A percentile compares a stretch with the other conserved stretches of the same genome.
Conservation (phyloP, 2,113 vertebrate genomes). For the Macrotis lagotis region DNA sequence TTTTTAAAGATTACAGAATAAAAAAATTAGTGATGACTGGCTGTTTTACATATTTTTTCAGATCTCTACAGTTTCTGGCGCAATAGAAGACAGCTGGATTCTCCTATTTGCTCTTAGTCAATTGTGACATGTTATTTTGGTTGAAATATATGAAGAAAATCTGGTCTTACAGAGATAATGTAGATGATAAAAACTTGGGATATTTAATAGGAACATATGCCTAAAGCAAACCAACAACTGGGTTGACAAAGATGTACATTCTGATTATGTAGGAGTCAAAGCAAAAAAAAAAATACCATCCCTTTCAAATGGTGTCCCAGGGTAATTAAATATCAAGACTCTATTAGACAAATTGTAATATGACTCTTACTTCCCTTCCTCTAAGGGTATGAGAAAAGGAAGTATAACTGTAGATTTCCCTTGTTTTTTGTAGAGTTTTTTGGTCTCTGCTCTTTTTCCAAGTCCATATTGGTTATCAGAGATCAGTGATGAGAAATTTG, state of each 20-base stretch:
- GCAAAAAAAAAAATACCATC: neutral
- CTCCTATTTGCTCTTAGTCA: neutral
- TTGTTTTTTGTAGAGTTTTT: neutral
- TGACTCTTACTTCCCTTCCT: neutral
- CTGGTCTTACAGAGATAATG: neutral
- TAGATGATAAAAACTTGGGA: neutral
- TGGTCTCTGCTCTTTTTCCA: too few species aligned
- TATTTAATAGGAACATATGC: neutral
- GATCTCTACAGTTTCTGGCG: neutral
- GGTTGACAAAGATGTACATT: neutral
- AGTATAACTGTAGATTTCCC: neutral
- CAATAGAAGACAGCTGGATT: neutral
- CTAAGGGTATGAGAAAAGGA: neutral
- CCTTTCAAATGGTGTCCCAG: neutral
- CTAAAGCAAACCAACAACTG: neutral
- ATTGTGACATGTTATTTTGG: neutral
- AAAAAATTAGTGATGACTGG: neutral
- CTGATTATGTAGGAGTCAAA: neutral
- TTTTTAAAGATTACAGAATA: neutral
- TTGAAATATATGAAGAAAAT: neutral
- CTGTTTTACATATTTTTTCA: neutral
- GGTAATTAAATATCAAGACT: neutral
- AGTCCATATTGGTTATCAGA: too few species aligned
- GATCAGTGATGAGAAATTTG: neutral
- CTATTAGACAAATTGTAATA: neutral